Percentiles rank a stretch among this genome's conserved stretches.
Evolutionary conservation across 2,888 invertebrate species (phyloP).

Genomic region (Dinocampus coccinellae): DNA sequence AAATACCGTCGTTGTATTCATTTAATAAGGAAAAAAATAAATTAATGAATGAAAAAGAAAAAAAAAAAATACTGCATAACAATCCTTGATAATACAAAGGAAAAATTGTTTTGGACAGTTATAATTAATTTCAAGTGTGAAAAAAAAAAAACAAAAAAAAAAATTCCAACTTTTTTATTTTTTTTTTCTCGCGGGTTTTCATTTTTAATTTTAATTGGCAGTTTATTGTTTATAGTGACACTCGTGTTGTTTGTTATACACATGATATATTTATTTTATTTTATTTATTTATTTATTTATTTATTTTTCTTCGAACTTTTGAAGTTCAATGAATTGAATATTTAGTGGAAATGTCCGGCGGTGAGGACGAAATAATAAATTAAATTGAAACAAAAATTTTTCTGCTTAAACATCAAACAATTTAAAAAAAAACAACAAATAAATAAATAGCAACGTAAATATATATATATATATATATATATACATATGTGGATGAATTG

Average conservation of each 20-base stretch:
- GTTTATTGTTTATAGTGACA: background rate
- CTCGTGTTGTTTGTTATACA: background rate
- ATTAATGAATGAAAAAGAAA: too few species aligned
- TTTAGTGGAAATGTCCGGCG: too few species aligned
- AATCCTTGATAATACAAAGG: background rate
- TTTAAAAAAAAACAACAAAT: background rate
- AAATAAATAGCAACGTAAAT: background rate
- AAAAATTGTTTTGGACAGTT: background rate
- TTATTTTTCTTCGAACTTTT: too few species aligned
- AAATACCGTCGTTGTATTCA: background rate
- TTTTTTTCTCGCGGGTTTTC: background rate
- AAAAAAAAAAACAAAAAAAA: too few species aligned
- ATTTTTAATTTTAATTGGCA: constrained; percentile 15
- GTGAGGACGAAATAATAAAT: background rate
- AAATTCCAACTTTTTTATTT: background rate
- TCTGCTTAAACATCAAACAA: background rate
- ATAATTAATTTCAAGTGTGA: constrained; percentile 9
- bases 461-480: too few species aligned
- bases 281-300: too few species aligned
- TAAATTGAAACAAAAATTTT: background rate
- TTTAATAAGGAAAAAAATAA: background rate
- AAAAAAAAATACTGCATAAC: background rate
- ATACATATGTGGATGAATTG: background rate
- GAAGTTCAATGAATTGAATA: background rate
- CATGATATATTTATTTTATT: background rate